Base-by-base conservation (phyloP, 2,113 vertebrate genomes). In the Clupea harengus region DNA sequence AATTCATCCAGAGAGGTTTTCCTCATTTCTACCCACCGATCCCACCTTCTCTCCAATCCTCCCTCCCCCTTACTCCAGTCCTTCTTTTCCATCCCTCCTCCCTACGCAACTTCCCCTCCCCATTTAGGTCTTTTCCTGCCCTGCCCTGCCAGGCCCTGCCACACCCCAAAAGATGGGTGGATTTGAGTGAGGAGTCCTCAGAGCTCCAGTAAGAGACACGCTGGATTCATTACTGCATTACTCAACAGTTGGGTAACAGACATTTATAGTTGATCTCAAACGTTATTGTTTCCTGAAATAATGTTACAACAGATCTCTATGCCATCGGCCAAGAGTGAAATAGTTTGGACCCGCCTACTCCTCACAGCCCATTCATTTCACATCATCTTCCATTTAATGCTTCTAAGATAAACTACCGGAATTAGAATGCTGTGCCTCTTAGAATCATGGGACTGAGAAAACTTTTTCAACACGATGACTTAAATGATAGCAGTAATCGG, bases 51-150 rank as follows among this genome's bases (percentile, higher is more conserved):
- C 60, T 47, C 22, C 47, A 8, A 4, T 39, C 39, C 39, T 39
- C 39, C 39, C 39, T 39, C 39, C 39, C 1, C 39, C 18, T 49
- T 49, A 22, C n/a, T 13, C 72, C 67, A n/a, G 28, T 45, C 20
- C 72, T 45, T 2, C 2, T 15, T 52, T 64, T 28, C 45, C 82
- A 72, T 83, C 28, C 80, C 67, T 85, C 84, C 84, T 67, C 22
- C 22, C 64, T 6, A 28, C 72, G 57, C 54, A 25, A 75, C 67
- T 32, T 9, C 13, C n/a, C 28, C 67, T 4, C 67, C 10, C 32
- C 25, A 32, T 44, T 39, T 17, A 67, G 64, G 11, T 15, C 4
- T 78, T 39, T 78, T 39, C 72, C 72, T 78, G 72, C 32, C 39
- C 72, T 39, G 28, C 28, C 11, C 2, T 39, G 72, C 67, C 10